Conservation (phyloP, 2,888 invertebrate genomes). For the Hyposoter didymator region DNA sequence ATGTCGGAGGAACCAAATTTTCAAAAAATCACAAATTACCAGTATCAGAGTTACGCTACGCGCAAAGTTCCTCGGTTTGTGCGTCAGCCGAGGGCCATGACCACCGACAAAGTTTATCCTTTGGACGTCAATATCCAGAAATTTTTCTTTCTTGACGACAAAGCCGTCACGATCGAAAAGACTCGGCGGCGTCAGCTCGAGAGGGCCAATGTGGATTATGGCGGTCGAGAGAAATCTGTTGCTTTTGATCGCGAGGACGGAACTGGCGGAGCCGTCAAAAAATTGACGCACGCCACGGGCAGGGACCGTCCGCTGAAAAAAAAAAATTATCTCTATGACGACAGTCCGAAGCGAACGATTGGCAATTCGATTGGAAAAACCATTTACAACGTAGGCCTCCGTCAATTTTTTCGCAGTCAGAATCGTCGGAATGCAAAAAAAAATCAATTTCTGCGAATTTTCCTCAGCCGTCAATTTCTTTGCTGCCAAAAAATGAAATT, state of each 20-base stretch:
- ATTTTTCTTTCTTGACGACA: constrained; percentile 50
- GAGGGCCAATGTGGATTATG: constrained; percentile 15
- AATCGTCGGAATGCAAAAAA: no score
- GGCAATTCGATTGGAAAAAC: constrained; percentile 75
- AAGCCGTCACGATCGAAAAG: constrained; percentile 7
- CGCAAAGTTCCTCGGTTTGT: constrained; percentile 66
- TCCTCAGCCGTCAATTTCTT: no score
- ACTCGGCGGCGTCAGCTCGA: constrained; percentile 23
- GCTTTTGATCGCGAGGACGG: not conserved
- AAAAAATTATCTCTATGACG: constrained; percentile 61
- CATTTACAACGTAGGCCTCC: constrained; percentile 75
- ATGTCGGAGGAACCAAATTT: constrained; percentile 38
- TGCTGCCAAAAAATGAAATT: no score
- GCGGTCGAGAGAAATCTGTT: not conserved
- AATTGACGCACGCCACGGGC: constrained; percentile 1
- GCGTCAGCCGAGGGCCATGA: constrained; percentile 34
- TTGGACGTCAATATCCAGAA: constrained; percentile 15
- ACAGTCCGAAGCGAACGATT: constrained; percentile 66
- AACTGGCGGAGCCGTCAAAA: not conserved
- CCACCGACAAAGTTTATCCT: constrained; percentile 49
- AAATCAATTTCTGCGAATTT: no score
- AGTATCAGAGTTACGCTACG: constrained; percentile 70
- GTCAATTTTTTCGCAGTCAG: not conserved
- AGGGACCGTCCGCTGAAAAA: not conserved
- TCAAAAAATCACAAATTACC: constrained; percentile 65